Percentiles rank a stretch among this genome's conserved stretches.
These are phyloP conservation scores for Leptobrachium ailaonicum DNA, from an alignment of 2,113 vertebrate species.

Conservation along the genomic window DNA sequence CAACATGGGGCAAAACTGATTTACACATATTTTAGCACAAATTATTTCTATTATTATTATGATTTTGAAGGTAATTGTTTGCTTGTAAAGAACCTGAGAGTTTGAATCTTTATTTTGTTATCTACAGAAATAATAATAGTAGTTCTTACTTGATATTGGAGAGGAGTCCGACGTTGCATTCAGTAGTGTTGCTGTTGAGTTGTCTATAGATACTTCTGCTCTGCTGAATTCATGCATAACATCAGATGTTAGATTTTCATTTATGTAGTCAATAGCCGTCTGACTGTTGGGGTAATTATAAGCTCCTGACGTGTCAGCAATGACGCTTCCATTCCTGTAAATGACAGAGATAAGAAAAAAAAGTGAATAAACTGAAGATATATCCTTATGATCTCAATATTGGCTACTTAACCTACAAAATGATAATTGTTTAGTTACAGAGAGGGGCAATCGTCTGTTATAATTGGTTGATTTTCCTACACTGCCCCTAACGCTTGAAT, in stretches of 20 bases:
- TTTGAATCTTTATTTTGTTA: too few species aligned
- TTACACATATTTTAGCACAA: too few species aligned
- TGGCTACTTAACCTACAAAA: too few species aligned
- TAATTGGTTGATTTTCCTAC: too few species aligned
- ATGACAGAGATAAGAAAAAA: not conserved
- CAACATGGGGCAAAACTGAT: too few species aligned
- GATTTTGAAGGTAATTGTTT: too few species aligned
- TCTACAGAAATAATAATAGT: not conserved
- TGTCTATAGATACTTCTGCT: not conserved
- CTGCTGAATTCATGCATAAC: not conserved
- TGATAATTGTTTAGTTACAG: too few species aligned
- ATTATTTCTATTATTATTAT: too few species aligned
- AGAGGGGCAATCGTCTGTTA: too few species aligned
- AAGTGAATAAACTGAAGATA: not conserved
- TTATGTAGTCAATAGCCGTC: conserved; percentile 27
- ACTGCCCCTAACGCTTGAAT: too few species aligned
- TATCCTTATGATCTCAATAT: too few species aligned
- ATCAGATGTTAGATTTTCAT: not conserved
- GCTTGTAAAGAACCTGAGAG: too few species aligned
- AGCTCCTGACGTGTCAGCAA: conserved; percentile 19
- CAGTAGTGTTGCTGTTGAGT: not conserved
- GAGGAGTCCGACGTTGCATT: not conserved
- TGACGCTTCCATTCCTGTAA: conserved; percentile 5
- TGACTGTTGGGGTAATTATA: conserved; percentile 35
- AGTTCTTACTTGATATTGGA: conserved; percentile 17